Conservation (phyloP, 2,113 vertebrate species). For the Cyprinodon brontotheroides region DNA sequence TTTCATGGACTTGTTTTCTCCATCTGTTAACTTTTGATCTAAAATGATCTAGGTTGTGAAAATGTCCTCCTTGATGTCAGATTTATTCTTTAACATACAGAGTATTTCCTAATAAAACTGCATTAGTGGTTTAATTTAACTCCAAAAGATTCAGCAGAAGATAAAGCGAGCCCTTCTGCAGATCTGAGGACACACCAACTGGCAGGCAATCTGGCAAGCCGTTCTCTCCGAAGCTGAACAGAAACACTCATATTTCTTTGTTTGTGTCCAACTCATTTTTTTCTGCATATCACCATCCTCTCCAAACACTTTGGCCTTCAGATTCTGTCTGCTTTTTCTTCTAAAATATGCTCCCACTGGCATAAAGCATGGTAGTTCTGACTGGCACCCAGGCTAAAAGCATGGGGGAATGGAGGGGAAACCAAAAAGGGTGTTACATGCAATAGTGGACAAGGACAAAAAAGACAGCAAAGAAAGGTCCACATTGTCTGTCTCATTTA, state of each 20-base stretch:
- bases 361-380: not conserved
- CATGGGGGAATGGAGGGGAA: not conserved
- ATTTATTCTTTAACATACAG: conserved; percentile 1
- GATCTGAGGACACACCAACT: conserved; percentile 33
- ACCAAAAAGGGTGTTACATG: conserved; percentile 7
- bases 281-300: not conserved
- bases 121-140: conserved; percentile 8
- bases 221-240: conserved; percentile 16
- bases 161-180: conserved; percentile 20
- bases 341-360: conserved; percentile 7
- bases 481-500: not conserved
- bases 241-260: conserved; percentile 10
- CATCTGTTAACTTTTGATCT: not conserved
- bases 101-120: conserved; percentile 1
- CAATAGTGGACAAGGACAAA: conserved; percentile 12
- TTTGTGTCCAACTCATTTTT: not conserved
- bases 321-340: conserved; percentile 5
- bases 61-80: not conserved
- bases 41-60: not conserved
- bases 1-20: not conserved
- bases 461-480: not conserved
- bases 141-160: not conserved
- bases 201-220: conserved; percentile 33
- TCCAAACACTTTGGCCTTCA: not conserved
- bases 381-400: no score